Percentiles rank a stretch among this genome's conserved stretches.
Conservation (phyloP, 1,140 invertebrate species). For the Episyrphus balteatus region DNA sequence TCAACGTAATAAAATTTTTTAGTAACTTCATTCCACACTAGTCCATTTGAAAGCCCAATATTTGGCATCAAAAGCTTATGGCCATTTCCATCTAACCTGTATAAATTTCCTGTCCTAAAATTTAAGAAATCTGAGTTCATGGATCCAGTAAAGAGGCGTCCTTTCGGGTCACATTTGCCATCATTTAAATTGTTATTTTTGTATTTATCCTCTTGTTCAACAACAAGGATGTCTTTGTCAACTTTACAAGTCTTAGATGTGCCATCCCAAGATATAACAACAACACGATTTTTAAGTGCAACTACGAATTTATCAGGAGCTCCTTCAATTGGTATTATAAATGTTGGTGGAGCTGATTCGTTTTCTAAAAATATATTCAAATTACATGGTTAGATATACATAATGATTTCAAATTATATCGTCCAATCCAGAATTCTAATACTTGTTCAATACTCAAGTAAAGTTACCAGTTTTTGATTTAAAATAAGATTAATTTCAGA, state of each 20-base stretch:
- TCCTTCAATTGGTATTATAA: conserved; percentile 45
- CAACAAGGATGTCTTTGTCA: conserved; percentile 21
- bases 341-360: conserved; percentile 26
- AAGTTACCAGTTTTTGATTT: no score
- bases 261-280: conserved; percentile 45
- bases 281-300: conserved; percentile 39
- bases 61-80: conserved; percentile 13
- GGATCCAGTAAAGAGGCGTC: conserved; percentile 55
- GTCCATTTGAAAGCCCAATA: conserved; percentile 44
- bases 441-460: no score
- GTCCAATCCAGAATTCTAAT: no score
- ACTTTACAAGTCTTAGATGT: conserved; percentile 21
- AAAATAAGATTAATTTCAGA: no score
- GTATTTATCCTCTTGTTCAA: conserved; percentile 40
- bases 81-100: conserved; percentile 34
- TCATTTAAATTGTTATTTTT: conserved; percentile 53
- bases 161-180: conserved; percentile 56
- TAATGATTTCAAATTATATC: no score
- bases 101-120: conserved; percentile 36
- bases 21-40: conserved; percentile 51
- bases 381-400: no score
- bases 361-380: conserved; percentile 3
- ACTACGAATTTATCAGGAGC: conserved; percentile 40
- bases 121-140: conserved; percentile 37
- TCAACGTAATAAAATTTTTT: conserved; percentile 52